Conservation (phyloP, 2,113 vertebrate genomes). For the Ptilorrhoa leucosticta region DNA sequence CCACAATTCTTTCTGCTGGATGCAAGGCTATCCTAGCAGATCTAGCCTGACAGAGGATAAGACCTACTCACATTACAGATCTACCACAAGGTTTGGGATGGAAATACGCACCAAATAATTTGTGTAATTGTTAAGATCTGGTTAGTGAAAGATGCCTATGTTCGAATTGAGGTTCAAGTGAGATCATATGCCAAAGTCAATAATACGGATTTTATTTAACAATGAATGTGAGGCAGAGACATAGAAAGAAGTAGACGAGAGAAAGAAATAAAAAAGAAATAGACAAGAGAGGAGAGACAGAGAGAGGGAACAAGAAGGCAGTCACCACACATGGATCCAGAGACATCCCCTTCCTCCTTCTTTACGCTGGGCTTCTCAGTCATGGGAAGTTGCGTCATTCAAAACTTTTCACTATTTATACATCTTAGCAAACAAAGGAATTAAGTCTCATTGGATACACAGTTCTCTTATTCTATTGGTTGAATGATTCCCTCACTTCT, state of each 20-base stretch:
- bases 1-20: neutral
- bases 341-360: neutral
- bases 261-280: neutral
- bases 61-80: neutral
- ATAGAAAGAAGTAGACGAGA: neutral
- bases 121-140: neutral
- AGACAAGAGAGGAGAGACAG: neutral
- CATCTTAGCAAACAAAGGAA: neutral
- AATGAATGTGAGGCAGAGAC: neutral
- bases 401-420: neutral
- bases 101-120: neutral
- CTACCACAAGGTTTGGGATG: neutral
- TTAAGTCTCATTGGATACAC: neutral
- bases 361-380: neutral
- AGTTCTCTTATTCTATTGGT: neutral
- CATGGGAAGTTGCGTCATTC: rapidly evolving
- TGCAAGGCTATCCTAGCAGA: neutral
- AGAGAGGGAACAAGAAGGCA: neutral
- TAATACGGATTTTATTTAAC: neutral
- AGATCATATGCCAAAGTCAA: neutral
- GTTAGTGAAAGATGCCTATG: neutral
- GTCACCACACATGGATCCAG: neutral
- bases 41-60: neutral
- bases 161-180: neutral
- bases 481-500: neutral